Conservation (phyloP, 2,888 invertebrate species). For the Zhengitettix transpicula region DNA sequence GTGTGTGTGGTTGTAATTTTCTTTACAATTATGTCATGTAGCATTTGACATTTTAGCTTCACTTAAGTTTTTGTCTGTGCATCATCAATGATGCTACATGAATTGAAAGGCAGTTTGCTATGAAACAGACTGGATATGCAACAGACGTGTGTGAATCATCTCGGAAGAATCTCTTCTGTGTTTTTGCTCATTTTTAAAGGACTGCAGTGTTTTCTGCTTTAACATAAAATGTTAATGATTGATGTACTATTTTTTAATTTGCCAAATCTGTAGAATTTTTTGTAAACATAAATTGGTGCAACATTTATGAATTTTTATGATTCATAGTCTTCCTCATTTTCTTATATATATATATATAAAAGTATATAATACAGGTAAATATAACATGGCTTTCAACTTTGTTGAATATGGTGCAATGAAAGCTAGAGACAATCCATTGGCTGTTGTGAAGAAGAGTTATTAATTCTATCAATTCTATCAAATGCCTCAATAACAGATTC, state of each 20-base stretch:
- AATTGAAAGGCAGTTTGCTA: not conserved
- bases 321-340: no score
- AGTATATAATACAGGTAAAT: no score
- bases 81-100: no score
- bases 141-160: not conserved
- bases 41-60: no score
- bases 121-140: not conserved
- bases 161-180: not conserved
- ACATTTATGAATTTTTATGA: not conserved
- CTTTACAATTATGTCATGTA: not conserved
- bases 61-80: no score
- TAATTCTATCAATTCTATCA: no score
- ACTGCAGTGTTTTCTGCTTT: slow-evolving; percentile 7
- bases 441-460: no score
- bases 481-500: no score
- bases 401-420: no score
- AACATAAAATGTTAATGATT: slow-evolving; percentile 1
- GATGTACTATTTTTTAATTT: slow-evolving; percentile 8
- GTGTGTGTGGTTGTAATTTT: not conserved
- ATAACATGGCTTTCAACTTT: no score
- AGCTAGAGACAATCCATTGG: no score
- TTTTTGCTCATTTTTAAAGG: slow-evolving; percentile 5
- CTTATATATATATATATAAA: no score
- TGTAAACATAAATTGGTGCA: slow-evolving; percentile 2
- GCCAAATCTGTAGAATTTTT: slow-evolving; percentile 6